Conservation (phyloP, 2,797 vertebrate species). For the Eurystomus glaucurus region DNA sequence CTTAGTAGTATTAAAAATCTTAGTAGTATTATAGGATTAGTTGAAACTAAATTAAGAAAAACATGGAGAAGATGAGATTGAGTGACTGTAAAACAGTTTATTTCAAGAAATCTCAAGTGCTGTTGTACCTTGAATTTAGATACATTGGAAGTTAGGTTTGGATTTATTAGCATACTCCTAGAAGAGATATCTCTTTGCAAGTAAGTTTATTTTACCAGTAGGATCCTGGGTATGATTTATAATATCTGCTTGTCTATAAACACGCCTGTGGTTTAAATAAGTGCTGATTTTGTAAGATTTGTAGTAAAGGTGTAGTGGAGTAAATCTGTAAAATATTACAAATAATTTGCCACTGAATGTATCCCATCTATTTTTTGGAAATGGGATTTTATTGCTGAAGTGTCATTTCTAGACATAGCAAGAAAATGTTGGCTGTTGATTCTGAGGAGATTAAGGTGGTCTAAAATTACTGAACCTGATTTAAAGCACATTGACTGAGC, state of each 20-base stretch:
- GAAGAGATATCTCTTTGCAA: constrained; percentile 37
- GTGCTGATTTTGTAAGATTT: constrained; percentile 64
- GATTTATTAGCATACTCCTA: constrained; percentile 54
- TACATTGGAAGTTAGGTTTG: background rate
- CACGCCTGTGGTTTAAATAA: constrained; percentile 49
- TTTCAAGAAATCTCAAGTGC: background rate
- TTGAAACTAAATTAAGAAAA: background rate
- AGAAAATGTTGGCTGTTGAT: constrained; percentile 57
- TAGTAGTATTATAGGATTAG: background rate
- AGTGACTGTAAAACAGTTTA: background rate
- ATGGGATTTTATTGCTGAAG: constrained; percentile 39
- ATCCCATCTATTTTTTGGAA: constrained; percentile 57
- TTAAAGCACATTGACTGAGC: constrained; percentile 52
- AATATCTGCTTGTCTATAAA: constrained; percentile 57
- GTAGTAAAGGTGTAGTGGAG: constrained; percentile 47
- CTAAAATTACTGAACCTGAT: constrained; percentile 71
- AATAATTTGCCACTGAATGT: constrained; percentile 54
- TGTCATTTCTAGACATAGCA: constrained; percentile 27
- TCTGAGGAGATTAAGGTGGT: constrained; percentile 60
- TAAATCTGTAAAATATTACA: constrained; percentile 69
- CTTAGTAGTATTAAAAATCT: background rate
- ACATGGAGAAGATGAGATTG: background rate
- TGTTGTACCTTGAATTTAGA: constrained; percentile 18
- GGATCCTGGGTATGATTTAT: constrained; percentile 41
- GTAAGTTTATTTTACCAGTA: constrained; percentile 60